Base-by-base conservation (phyloP, 2,888 invertebrate genomes). In the Dione vanillae region DNA sequence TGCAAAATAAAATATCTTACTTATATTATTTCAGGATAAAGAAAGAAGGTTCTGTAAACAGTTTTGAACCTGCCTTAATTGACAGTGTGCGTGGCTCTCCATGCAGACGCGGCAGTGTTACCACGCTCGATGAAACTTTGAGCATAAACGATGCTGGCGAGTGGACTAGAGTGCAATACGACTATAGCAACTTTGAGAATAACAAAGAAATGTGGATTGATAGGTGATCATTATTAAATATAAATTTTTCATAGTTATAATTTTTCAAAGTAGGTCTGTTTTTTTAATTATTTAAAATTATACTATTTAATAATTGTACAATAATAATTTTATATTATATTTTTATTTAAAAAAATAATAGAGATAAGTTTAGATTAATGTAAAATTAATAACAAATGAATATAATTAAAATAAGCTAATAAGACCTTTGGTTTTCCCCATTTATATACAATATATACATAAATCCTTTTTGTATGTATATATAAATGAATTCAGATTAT, bases 121-220 rank as follows among this genome's bases (percentile, higher is more conserved):
- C 91, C 16, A 93, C 93, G 0, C 78, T 93, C 3, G 94, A 93
- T 75, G 93, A 93, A 68, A 90, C 92, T 1, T 80, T 93, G 10
- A 93, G 93, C 74, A 91, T 91, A 47, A 91, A 91, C 69, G 92
- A 92, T 73, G 87, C 80, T 0, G 87, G 87, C 40, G 92, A 93
- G 74, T 93, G 92, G 92, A 91, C 92, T 0, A 80, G 92, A 0
- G 82, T 93, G 69, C 92, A 90, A 1, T 91, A 89, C 72, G 91
- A 91, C 1, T 90, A 87, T 59, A 83, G 78, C 69, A 81, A 76
- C 11, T 77, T 86, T 1, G 91, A 91, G 43, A 86, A 78, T 35
- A 83, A 79, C 69, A 92, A 90, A 68, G 91, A 92, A 75, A 90
- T 91, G 88, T 93, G 92, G 92, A 91, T 93, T 72, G 90, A 93